Conservation (phyloP, 2,888 invertebrate genomes). For the Imbricaverruca yamaguchii region DNA sequence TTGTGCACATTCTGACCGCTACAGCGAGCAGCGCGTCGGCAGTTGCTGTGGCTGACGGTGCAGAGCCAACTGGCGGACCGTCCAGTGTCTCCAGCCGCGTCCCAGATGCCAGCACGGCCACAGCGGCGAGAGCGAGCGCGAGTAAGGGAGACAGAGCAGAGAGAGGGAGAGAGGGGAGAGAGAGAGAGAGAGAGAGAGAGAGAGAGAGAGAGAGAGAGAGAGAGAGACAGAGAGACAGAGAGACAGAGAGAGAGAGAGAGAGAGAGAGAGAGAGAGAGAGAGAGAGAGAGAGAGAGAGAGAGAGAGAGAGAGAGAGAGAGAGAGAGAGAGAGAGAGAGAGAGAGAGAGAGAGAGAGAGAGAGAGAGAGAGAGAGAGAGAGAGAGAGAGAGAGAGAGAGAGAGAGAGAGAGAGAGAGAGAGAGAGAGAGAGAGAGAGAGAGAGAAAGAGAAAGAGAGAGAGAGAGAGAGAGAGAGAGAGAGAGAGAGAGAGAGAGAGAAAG, state of each 20-base stretch:
- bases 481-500: slow-evolving; percentile 26
- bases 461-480: slow-evolving; percentile 9
- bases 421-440: slow-evolving; percentile 12
- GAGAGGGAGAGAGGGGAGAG: slow-evolving; percentile 14
- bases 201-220: slow-evolving; percentile 15
- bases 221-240: slow-evolving; percentile 12
- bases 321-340: slow-evolving; percentile 26
- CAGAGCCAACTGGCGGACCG: no score
- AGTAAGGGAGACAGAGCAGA: background rate
- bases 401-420: slow-evolving; percentile 14
- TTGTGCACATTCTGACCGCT: no score
- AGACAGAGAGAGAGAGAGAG: slow-evolving; percentile 21
- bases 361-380: slow-evolving; percentile 26
- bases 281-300: slow-evolving; percentile 22
- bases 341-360: slow-evolving; percentile 24
- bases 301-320: slow-evolving; percentile 27
- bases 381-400: slow-evolving; percentile 28
- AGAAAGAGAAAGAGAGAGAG: slow-evolving; percentile 18
- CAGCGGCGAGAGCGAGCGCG: no score
- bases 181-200: slow-evolving; percentile 19
- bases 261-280: slow-evolving; percentile 24
- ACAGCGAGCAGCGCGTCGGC: no score
- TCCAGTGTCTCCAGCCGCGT: no score
- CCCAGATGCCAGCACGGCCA: no score
- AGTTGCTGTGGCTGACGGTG: no score